These are phyloP conservation scores for Yasuhikotakia modesta DNA, from an alignment of 2,797 vertebrate species.

Conservation along the genomic window DNA sequence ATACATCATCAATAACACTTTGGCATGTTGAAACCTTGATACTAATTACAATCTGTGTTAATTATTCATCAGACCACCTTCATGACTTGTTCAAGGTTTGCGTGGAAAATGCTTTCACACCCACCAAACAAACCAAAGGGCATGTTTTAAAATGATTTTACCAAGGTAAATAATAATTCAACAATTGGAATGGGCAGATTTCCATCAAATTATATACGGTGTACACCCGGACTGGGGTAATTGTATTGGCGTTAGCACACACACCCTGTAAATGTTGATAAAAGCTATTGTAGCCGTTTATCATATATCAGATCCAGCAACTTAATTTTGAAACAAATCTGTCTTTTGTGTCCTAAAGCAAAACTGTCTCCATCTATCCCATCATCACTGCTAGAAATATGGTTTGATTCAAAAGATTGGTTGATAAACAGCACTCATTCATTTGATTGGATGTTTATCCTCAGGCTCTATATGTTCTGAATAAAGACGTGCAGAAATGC, in stretches of 20 bases:
- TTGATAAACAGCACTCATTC: constrained; percentile 8
- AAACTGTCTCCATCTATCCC: not conserved
- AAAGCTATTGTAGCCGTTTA: not conserved
- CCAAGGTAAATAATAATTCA: no score
- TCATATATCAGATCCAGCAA: not conserved
- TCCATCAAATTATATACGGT: not conserved
- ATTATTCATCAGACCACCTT: not conserved
- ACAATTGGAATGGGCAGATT: not conserved
- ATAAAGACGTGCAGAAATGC: not conserved
- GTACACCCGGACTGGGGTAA: no score
- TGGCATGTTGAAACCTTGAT: not conserved
- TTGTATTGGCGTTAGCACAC: not conserved
- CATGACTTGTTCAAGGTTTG: not conserved
- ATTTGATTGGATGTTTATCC: constrained; percentile 36
- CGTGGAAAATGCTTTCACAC: not conserved
- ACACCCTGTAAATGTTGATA: not conserved
- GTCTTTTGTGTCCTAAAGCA: constrained; percentile 12
- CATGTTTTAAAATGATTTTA: no score
- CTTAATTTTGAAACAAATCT: not conserved
- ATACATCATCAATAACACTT: no score
- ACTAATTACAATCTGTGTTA: not conserved
- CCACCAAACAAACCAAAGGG: no score
- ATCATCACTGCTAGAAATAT: constrained; percentile 29
- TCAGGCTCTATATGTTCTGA: constrained; percentile 21
- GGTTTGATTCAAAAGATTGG: constrained; percentile 25